A percentile compares a stretch with the other conserved stretches of the same genome.
Evolutionary conservation across 2,113 vertebrate species (phyloP).

Genomic region (Peucedramus taeniatus): DNA sequence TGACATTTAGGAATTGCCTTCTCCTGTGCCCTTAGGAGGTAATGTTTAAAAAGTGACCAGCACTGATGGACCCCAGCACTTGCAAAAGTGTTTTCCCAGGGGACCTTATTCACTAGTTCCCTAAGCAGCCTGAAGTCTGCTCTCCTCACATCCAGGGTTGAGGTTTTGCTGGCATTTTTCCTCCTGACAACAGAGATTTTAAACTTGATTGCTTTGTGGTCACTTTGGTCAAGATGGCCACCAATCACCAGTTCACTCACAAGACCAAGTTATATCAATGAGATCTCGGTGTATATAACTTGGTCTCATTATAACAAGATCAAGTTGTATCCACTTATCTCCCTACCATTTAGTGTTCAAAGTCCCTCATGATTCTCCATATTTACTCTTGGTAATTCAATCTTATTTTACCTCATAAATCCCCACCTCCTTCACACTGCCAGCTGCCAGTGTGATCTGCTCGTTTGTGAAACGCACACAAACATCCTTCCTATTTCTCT

Average conservation of each 20-base stretch:
- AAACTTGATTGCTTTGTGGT: neutral
- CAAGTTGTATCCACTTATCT: neutral
- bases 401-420: neutral
- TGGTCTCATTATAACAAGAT: neutral
- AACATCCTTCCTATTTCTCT: neutral
- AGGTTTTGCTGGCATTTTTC: neutral
- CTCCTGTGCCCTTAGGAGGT: neutral
- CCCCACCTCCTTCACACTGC: neutral
- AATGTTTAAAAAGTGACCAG: neutral
- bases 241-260: neutral
- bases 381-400: neutral
- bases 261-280: neutral
- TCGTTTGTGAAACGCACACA: neutral
- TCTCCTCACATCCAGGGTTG: neutral
- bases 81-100: neutral
- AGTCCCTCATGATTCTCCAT: neutral
- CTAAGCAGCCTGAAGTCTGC: neutral
- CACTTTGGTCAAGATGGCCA: neutral
- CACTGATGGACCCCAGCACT: neutral
- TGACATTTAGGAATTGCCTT: neutral
- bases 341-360: neutral
- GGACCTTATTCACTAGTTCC: neutral
- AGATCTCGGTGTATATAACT: neutral
- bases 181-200: neutral
- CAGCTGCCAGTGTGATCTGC: neutral